Evolutionary conservation across 2,113 vertebrate species (phyloP), one percentile per base, ranked within the genome.

Genomic region (Amblyopsis rosae): DNA sequence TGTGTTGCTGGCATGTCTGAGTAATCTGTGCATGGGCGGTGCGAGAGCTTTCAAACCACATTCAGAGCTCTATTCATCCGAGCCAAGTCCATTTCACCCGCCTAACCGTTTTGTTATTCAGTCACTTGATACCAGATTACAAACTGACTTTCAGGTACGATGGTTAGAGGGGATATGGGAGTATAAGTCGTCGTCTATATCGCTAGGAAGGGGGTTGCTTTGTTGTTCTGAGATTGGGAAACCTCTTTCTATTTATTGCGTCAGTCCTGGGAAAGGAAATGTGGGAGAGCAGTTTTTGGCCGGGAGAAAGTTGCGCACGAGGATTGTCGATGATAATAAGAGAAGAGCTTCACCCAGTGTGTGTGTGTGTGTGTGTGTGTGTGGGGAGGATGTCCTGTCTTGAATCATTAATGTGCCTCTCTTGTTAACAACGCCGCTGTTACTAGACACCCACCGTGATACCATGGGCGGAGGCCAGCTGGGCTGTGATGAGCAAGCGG

Each of bases 51-150:
- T 79, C 33, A 63, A 66, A 68, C 68, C 65, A 68, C 67, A 59
- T 70, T 33, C 45, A 61, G 9, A 33, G 3, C 17, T 74, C 49
- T 66, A 58, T 72, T 80, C 70, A 81, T 79, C 72, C 73, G 46
- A 17, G 63, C 70, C 3, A 9, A 35, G 53, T 13, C 41, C 26
- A 45, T 65, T 78, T 60, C 33, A 67, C 68, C 62, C 45, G 10
- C 32, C 69, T 41, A 49, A 19, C 41, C 35, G 35, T 41, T 41
- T 41, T 41, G 35, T 41, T 41, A 7, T 41, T 41, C 35, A 41
- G 35, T 26, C 26, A 50, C 60, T 70, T 81, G 57, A 84, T 82
- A 83, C 74, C 62, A 74, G 76, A 84, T 85, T 74, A 83, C 59
- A 19, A 72, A 78, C 26, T 46, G 55, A 47, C 77, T 86, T 83